Evolutionary conservation across 2,113 vertebrate species (phyloP).

Genomic region (Sprattus sprattus): DNA sequence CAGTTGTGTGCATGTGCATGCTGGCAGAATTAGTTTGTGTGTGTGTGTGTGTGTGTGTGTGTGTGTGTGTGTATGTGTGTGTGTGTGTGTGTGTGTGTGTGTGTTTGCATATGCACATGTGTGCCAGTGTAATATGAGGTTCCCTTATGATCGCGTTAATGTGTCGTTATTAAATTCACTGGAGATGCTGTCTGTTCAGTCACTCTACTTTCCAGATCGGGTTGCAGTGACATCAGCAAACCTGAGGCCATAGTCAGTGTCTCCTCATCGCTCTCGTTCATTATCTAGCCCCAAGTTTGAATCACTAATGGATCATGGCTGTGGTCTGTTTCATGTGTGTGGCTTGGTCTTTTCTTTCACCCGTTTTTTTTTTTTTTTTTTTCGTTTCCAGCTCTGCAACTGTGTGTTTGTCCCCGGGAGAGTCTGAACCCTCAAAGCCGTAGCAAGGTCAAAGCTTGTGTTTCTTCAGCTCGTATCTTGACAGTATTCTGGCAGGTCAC

Average conservation of each 20-base stretch:
- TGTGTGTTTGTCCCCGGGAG: neutral
- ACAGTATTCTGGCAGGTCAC: slow-evolving; percentile 2
- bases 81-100: slow-evolving; percentile 27
- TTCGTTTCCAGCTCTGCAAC: neutral
- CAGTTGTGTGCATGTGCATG: neutral
- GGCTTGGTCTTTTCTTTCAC: slow-evolving; percentile 26
- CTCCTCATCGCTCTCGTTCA: neutral
- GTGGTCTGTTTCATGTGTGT: neutral
- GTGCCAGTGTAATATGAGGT: slow-evolving; percentile 68
- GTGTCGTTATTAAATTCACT: slow-evolving; percentile 70
- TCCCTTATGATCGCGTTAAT: slow-evolving; percentile 79
- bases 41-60: slow-evolving; percentile 8
- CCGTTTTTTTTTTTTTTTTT: neutral
- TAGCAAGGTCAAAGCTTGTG: slow-evolving; percentile 5
- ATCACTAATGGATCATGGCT: neutral
- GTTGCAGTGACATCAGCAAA: slow-evolving; percentile 66
- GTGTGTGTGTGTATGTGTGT: slow-evolving; percentile 8
- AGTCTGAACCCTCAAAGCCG: neutral
- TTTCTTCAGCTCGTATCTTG: neutral
- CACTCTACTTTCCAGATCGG: slow-evolving; percentile 62
- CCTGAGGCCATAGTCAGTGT: slow-evolving; percentile 39
- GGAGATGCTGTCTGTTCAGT: slow-evolving; percentile 64
- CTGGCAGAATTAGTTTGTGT: neutral
- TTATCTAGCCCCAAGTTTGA: neutral
- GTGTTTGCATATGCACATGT: slow-evolving; percentile 22